phyloP scores from a whole-genome alignment of 2,113 vertebrate genomes.

The Oplegnathus fasciatus region DNA sequence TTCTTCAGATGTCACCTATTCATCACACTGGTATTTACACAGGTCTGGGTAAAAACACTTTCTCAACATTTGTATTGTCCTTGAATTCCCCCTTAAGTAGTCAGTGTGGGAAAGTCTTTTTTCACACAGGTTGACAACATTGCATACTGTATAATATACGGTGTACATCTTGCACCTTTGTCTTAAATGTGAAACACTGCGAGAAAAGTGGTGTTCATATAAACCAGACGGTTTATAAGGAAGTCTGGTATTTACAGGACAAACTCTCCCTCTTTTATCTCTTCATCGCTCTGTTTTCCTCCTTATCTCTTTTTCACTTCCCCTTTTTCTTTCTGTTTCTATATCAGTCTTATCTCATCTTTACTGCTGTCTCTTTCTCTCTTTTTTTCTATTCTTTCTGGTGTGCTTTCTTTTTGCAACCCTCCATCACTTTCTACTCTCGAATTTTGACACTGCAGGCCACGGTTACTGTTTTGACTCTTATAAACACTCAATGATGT shows the following conservation, averaged over 20 bases:
- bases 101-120: too few species aligned
- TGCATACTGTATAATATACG: background rate
- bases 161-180: background rate
- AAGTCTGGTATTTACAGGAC: slow-evolving; percentile 51
- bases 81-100: background rate
- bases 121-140: background rate
- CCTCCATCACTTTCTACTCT: background rate
- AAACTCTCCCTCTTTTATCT: slow-evolving; percentile 48
- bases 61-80: background rate
- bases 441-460: background rate
- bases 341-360: slow-evolving; percentile 10
- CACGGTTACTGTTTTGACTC: background rate
- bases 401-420: background rate
- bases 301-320: slow-evolving; percentile 38
- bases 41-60: background rate
- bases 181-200: background rate
- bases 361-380: slow-evolving; percentile 43
- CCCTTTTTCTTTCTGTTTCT: slow-evolving; percentile 36
- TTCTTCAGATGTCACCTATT: background rate
- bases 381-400: background rate
- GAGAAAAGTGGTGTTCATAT: slow-evolving; percentile 17
- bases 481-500: background rate
- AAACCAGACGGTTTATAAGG: slow-evolving; percentile 27
- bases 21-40: background rate
- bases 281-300: slow-evolving; percentile 7